Percentiles rank a stretch among this genome's conserved stretches.
Evolutionary conservation across 2,797 vertebrate genomes (phyloP).

Genomic region (Psittacula derbiana): DNA sequence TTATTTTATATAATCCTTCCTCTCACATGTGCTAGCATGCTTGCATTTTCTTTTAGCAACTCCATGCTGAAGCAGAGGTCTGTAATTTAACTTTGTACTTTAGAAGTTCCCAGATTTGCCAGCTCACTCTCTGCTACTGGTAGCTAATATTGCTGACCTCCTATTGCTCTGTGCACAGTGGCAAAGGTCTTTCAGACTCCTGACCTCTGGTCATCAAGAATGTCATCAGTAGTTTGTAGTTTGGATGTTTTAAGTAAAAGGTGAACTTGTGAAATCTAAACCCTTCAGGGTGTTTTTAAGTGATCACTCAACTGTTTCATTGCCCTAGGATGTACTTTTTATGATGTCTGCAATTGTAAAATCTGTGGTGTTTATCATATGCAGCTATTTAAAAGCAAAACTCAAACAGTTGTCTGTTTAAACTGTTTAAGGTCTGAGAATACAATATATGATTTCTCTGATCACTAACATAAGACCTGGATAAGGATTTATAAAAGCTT

Average conservation of each 20-base stretch:
- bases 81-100: slow-evolving; percentile 39
- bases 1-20: background rate
- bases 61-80: background rate
- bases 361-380: background rate
- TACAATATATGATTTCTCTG: background rate
- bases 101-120: slow-evolving; percentile 8
- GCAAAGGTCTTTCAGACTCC: slow-evolving; percentile 60
- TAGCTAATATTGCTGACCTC: slow-evolving; percentile 60
- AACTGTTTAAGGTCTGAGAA: background rate
- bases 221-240: slow-evolving; percentile 69
- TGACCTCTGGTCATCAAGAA: slow-evolving; percentile 68
- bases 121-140: slow-evolving; percentile 19
- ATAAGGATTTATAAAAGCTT: background rate
- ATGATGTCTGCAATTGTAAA: slow-evolving; percentile 34
- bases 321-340: slow-evolving; percentile 57
- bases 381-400: slow-evolving; percentile 12
- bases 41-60: background rate
- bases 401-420: background rate
- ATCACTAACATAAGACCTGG: background rate
- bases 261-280: slow-evolving; percentile 75
- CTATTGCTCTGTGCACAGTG: slow-evolving; percentile 53
- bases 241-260: slow-evolving; percentile 68
- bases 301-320: slow-evolving; percentile 67
- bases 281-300: slow-evolving; percentile 61
- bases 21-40: background rate